Evolutionary conservation across 2,888 invertebrate species (phyloP).

Genomic region (Agriotes lineatus): DNA sequence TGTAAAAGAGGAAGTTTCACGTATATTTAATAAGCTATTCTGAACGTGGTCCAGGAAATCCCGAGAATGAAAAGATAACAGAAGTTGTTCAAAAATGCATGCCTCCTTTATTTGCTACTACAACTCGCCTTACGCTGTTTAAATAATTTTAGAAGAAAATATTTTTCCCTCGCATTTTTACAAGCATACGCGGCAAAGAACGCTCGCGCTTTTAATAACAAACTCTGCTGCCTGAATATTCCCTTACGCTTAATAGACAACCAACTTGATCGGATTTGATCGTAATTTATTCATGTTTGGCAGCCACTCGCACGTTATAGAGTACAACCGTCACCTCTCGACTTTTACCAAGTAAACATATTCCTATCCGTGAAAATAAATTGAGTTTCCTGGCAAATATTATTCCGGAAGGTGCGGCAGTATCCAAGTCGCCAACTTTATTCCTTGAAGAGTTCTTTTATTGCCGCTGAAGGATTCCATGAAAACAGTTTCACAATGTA

Average conservation of each 20-base stretch:
- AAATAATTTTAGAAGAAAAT: too few relatives aligned
- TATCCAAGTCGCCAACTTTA: neutral
- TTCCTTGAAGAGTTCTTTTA: neutral
- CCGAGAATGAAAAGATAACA: too few relatives aligned
- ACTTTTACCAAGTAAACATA: slow-evolving; percentile 6
- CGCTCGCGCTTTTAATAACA: neutral
- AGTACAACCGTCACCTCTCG: neutral
- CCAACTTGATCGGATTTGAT: neutral
- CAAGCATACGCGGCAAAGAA: too few relatives aligned
- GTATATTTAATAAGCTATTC: too few relatives aligned
- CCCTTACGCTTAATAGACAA: neutral
- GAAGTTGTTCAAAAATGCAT: too few relatives aligned
- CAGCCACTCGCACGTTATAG: slow-evolving; percentile 1
- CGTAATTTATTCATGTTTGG: neutral
- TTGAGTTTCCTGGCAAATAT: slow-evolving; percentile 2
- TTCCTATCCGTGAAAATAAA: slow-evolving; percentile 8
- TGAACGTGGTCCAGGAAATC: too few relatives aligned
- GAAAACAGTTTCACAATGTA: too few relatives aligned
- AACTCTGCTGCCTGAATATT: neutral
- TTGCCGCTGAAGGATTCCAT: too few relatives aligned
- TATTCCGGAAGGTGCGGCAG: neutral
- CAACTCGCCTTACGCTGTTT: too few relatives aligned
- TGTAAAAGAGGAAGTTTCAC: too few relatives aligned
- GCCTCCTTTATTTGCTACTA: too few relatives aligned
- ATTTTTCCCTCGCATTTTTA: too few relatives aligned